Base-by-base conservation (phyloP, 2,113 vertebrate species). In the Pao palembangensis region DNA sequence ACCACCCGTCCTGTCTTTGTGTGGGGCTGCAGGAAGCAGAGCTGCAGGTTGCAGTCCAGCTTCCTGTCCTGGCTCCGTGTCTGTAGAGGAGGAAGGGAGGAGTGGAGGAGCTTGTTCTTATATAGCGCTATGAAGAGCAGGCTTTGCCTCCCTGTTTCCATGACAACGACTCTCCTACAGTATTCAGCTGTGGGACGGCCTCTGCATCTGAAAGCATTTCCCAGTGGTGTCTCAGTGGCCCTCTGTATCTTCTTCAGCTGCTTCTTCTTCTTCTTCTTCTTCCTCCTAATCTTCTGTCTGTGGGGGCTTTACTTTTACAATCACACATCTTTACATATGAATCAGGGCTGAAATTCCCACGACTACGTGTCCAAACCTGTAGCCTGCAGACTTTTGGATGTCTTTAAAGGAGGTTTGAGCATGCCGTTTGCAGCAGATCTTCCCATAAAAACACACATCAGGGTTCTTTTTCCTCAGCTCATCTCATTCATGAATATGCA, bases 141-240 rank as follows among this genome's bases (percentile, higher is more conserved):
- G 79, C 74, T 84, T 80, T 78, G 75, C 73, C 81, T 82, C 66
- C 50, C 76, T 71, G 89, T 90, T 89, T 87, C 90, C 79, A 82
- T 90, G 88, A 71, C 77, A 55, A 88, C 88, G 13, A 44, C 71
- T 79, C 76, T 77, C 67, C 70, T 76, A 85, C 80, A 83, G 79
- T 81, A 78, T 85, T 84, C 75, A 71, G 68, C 70, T 44, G 62
- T 74, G 82, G 79, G 83, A 87, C 78, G 61, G 76, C 64, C 74
- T 78, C 64, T 86, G 90, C 87, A 91, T 90, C 51, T 81, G 78
- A 88, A 90, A 90, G 62, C 79, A 77, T 81, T 74, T 89, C 80
- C 77, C 85, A 69, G 70, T 53, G 79, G 76, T 72, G 79, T 76
- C 51, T 63, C 70, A 63, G 34, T 38, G 62, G 31, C 61, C 50